These are phyloP conservation scores for Sus scrofa DNA, from an alignment of 2,113 vertebrate genomes.

Conservation along the genomic window DNA sequence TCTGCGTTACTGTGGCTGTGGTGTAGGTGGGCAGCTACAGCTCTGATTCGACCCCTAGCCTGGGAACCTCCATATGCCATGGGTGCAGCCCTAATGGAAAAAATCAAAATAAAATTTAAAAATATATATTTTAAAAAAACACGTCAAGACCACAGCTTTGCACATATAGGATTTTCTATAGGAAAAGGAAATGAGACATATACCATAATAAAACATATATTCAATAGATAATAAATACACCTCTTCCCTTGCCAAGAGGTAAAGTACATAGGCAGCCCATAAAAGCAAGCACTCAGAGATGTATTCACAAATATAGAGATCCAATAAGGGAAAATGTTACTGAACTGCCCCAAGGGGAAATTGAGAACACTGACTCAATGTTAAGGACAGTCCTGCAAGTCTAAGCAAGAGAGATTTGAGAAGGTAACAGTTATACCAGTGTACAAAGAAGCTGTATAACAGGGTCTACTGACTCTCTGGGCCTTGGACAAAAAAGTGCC, in stretches of 20 bases:
- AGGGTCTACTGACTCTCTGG: background rate
- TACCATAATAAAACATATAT: background rate
- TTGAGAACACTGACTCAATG: constrained; percentile 28
- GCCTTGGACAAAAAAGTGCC: constrained; percentile 52
- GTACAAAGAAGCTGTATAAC: constrained; percentile 61
- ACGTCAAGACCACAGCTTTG: constrained; percentile 10
- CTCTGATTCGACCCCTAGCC: no score
- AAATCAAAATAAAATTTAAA: no score
- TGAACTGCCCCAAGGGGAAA: background rate
- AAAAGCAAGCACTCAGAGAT: constrained; percentile 53
- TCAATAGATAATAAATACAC: background rate
- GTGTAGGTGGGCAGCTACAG: no score
- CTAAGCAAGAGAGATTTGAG: constrained; percentile 55
- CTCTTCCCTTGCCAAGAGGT: constrained; percentile 17
- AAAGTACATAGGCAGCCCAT: constrained; percentile 21
- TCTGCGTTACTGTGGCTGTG: no score
- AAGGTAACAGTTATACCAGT: constrained; percentile 37
- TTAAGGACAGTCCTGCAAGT: background rate
- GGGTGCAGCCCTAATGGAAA: no score
- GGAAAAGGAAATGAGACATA: background rate
- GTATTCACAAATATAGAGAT: constrained; percentile 41
- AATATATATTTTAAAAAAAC: no score
- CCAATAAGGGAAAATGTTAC: constrained; percentile 46
- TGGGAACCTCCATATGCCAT: no score
- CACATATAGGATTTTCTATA: background rate